Percentiles rank a stretch among this genome's conserved stretches.
Evolutionary conservation across 2,797 vertebrate genomes (phyloP).

Genomic region (Syngnathus rostellatus): DNA sequence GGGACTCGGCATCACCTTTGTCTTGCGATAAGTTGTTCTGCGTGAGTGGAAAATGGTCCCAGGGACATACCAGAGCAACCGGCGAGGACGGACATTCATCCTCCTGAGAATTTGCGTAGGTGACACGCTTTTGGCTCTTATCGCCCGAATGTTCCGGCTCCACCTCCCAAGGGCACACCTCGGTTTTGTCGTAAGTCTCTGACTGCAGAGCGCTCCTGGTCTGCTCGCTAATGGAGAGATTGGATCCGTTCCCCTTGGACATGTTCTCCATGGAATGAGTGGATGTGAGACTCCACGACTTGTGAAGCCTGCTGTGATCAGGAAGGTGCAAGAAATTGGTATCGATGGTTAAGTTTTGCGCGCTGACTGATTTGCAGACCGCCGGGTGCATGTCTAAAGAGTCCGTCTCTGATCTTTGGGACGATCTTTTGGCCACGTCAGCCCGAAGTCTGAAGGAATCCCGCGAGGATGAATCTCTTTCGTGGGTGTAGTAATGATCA

Average conservation of each 20-base stretch:
- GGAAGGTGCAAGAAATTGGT: slow-evolving; percentile 65
- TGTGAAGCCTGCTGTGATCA: slow-evolving; percentile 71
- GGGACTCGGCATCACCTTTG: slow-evolving; percentile 13
- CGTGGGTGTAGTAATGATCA: slow-evolving; percentile 58
- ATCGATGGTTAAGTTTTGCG: slow-evolving; percentile 78
- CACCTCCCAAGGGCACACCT: slow-evolving; percentile 63
- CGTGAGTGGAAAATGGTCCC: slow-evolving; percentile 45
- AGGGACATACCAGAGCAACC: slow-evolving; percentile 37
- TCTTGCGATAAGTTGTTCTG: slow-evolving; percentile 34
- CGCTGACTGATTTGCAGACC: slow-evolving; percentile 83
- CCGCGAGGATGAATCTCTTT: slow-evolving; percentile 46
- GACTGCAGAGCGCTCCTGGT: slow-evolving; percentile 62
- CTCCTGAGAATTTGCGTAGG: slow-evolving; percentile 67
- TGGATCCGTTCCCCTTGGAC: slow-evolving; percentile 44
- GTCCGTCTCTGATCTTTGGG: slow-evolving; percentile 65
- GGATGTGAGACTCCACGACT: slow-evolving; percentile 76
- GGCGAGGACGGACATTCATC: slow-evolving; percentile 48
- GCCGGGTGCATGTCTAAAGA: slow-evolving; percentile 70
- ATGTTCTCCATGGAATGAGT: slow-evolving; percentile 62
- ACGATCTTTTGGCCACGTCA: slow-evolving; percentile 45
- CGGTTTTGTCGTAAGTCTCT: slow-evolving; percentile 60
- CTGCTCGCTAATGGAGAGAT: slow-evolving; percentile 62
- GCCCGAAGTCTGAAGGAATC: slow-evolving; percentile 60
- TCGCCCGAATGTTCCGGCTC: slow-evolving; percentile 31
- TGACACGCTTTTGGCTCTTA: slow-evolving; percentile 71